Conservation (phyloP, 2,888 invertebrate genomes). For the Meteorus cinctellus region DNA sequence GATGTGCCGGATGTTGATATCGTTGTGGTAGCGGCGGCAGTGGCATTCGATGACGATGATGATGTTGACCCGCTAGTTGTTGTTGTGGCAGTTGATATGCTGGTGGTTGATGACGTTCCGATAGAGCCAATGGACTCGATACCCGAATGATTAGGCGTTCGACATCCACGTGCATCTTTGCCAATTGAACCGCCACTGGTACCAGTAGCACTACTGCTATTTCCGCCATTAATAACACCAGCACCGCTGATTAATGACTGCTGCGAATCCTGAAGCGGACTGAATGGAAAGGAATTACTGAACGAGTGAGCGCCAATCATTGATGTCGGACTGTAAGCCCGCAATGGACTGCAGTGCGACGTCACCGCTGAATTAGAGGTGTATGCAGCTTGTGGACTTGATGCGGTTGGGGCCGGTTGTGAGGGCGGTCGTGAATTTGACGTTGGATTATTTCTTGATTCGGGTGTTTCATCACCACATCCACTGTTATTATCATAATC, state of each 20-base stretch:
- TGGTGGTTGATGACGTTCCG: slow-evolving; percentile 27
- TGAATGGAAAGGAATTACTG: slow-evolving; percentile 78
- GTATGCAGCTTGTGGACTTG: slow-evolving; percentile 71
- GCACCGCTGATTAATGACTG: slow-evolving; percentile 68
- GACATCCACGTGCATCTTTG: slow-evolving; percentile 75
- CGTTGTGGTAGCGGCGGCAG: slow-evolving; percentile 33
- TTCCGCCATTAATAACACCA: slow-evolving; percentile 64
- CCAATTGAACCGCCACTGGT: slow-evolving; percentile 78
- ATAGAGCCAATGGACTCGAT: slow-evolving; percentile 47
- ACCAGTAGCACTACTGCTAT: slow-evolving; percentile 67
- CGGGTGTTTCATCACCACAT: slow-evolving; percentile 75
- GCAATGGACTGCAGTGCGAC: slow-evolving; percentile 75
- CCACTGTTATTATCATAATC: slow-evolving; percentile 72
- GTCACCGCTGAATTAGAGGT: slow-evolving; percentile 73
- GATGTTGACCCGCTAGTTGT: slow-evolving; percentile 28
- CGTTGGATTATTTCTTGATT: slow-evolving; percentile 78
- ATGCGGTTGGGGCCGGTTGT: slow-evolving; percentile 76
- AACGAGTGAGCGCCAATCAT: slow-evolving; percentile 75
- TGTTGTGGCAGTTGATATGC: slow-evolving; percentile 39
- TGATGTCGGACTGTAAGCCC: slow-evolving; percentile 73
- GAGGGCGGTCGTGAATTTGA: slow-evolving; percentile 78
- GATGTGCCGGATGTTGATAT: slow-evolving; percentile 39
- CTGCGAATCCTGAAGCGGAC: slow-evolving; percentile 77
- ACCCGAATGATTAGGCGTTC: slow-evolving; percentile 52
- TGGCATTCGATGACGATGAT: slow-evolving; percentile 45